These are phyloP conservation scores for Drosophila mimica DNA, from an alignment of 2,888 invertebrate species.

Conservation along the genomic window DNA sequence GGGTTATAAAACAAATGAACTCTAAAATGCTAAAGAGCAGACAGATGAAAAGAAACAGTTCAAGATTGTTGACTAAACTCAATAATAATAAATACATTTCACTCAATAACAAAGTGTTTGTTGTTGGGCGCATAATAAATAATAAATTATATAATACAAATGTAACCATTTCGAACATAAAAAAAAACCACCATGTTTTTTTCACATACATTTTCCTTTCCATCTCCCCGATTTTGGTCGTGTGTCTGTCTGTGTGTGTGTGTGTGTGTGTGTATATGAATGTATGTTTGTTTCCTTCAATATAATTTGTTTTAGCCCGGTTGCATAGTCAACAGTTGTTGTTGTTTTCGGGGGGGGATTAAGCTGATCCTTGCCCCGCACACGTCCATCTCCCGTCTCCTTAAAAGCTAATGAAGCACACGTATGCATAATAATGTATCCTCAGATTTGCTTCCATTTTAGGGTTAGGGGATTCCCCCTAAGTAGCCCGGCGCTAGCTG, in stretches of 20 bases:
- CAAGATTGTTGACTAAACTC: constrained; percentile 62
- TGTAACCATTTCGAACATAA: constrained; percentile 27
- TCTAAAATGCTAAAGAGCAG: constrained; percentile 17
- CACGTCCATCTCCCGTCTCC: background rate
- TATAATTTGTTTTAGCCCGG: background rate
- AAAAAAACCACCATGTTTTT: constrained; percentile 11
- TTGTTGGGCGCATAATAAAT: constrained; percentile 62
- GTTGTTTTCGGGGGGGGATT: background rate
- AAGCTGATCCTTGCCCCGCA: background rate
- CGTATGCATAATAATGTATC: constrained; percentile 14
- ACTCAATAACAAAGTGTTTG: constrained; percentile 65
- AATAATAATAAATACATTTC: constrained; percentile 67
- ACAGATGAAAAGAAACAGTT: constrained; percentile 25
- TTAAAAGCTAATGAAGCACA: constrained; percentile 37
- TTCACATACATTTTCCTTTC: constrained; percentile 19
- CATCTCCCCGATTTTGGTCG: constrained; percentile 55
- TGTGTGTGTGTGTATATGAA: background rate
- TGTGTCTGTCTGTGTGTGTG: constrained; percentile 33
- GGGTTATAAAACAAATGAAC: constrained; percentile 17
- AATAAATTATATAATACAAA: constrained; percentile 58
- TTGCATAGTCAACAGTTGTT: constrained; percentile 7
- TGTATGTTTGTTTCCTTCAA: constrained; percentile 1
- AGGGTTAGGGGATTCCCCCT: constrained; percentile 3
- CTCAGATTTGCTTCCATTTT: background rate
- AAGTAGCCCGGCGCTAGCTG: constrained; percentile 50